A percentile compares a stretch with the other conserved stretches of the same genome.
phyloP scores from a whole-genome alignment of 1,140 invertebrate species.

The Pseudobourletiella spinata region DNA sequence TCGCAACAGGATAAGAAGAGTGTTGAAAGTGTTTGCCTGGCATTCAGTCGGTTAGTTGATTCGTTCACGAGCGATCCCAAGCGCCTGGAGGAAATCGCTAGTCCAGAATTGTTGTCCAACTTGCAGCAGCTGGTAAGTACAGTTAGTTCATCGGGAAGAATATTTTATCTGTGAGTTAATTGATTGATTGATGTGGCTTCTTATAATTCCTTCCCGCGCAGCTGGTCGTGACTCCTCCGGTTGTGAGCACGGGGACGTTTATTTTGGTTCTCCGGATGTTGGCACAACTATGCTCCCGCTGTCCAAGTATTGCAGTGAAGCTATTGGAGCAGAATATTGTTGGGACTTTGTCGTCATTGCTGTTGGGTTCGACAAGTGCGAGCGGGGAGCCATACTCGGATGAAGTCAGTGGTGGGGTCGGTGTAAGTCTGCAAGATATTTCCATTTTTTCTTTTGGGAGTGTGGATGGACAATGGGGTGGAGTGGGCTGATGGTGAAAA shows the following conservation, averaged over 20 bases:
- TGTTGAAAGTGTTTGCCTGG: constrained; percentile 91
- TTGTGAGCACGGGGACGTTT: constrained; percentile 88
- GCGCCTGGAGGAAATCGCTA: constrained; percentile 88
- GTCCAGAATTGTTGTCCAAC: constrained; percentile 81
- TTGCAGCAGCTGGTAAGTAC: constrained; percentile 70
- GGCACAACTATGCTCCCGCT: constrained; percentile 87
- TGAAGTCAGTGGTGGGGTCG: constrained; percentile 26
- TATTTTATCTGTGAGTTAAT: not conserved
- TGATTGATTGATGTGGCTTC: constrained; percentile 9
- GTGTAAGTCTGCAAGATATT: no score
- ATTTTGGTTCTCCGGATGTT: constrained; percentile 92
- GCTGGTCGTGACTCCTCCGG: constrained; percentile 82
- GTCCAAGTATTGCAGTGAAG: constrained; percentile 82
- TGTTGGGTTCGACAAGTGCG: constrained; percentile 69
- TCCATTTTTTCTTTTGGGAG: no score
- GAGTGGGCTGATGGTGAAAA: no score
- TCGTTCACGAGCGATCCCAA: constrained; percentile 88
- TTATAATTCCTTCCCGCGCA: no score
- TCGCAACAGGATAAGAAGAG: constrained; percentile 95
- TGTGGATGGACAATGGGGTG: no score
- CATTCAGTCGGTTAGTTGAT: constrained; percentile 91
- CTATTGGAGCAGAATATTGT: constrained; percentile 90
- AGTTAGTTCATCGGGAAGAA: no score
- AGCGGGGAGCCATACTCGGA: constrained; percentile 37
- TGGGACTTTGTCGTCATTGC: constrained; percentile 80